Conservation (phyloP, 2,797 vertebrate species). For the Loriculus beryllinus region DNA sequence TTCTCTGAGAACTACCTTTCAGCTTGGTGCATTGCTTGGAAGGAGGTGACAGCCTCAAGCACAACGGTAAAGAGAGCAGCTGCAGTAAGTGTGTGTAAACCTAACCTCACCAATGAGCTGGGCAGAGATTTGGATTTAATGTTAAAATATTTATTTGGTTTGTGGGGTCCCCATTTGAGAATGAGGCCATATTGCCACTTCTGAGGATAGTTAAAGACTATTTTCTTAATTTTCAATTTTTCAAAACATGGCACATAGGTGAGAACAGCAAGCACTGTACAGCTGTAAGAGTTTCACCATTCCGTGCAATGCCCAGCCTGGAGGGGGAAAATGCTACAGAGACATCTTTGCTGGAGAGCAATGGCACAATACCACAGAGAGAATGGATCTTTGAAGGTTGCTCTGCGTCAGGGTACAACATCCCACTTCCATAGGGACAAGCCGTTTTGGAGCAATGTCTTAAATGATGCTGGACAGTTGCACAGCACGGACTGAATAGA, state of each 20-base stretch:
- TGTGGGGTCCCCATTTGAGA: accelerated
- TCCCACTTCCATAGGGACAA: accelerated
- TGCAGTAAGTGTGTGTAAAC: accelerated
- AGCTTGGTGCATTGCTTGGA: not conserved
- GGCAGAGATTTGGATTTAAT: not conserved
- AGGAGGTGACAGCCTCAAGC: accelerated
- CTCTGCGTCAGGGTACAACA: accelerated
- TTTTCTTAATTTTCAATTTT: not conserved
- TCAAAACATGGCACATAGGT: accelerated
- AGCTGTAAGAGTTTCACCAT: not conserved
- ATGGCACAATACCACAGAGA: accelerated
- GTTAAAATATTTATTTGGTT: not conserved
- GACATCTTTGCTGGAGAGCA: not conserved
- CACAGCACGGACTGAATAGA: accelerated
- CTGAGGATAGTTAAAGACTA: accelerated
- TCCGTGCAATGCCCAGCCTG: accelerated
- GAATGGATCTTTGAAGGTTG: accelerated
- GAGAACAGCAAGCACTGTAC: accelerated
- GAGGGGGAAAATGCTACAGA: not conserved
- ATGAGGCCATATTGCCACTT: accelerated
- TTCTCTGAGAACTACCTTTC: not conserved
- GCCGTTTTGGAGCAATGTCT: accelerated
- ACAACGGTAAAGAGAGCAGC: not conserved
- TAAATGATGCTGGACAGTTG: accelerated
- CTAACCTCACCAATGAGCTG: not conserved